Evolutionary conservation across 1,140 invertebrate genomes (phyloP).

Genomic region (Gryllus bimaculatus): DNA sequence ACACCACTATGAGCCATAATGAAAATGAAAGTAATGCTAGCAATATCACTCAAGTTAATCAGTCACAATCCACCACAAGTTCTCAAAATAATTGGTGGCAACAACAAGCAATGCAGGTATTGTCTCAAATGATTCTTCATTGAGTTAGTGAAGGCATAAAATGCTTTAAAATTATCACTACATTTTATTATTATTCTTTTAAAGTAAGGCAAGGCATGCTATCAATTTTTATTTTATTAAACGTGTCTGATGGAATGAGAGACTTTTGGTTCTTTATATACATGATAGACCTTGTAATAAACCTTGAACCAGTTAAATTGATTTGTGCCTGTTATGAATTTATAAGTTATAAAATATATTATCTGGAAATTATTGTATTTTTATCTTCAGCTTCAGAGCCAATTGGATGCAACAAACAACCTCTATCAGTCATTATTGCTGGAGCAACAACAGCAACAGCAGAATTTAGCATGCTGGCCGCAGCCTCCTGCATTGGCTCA

Average conservation of each 20-base stretch:
- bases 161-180: too few relatives aligned
- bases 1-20: not conserved
- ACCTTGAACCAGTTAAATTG: too few relatives aligned
- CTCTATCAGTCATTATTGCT: slow-evolving; percentile 23
- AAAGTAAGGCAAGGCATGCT: too few relatives aligned
- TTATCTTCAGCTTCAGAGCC: slow-evolving; percentile 21
- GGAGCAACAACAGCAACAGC: slow-evolving; percentile 20
- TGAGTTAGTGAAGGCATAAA: not conserved
- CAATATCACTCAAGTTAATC: not conserved
- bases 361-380: not conserved
- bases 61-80: not conserved
- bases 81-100: slow-evolving; percentile 18
- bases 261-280: too few relatives aligned
- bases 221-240: too few relatives aligned
- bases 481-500: not conserved
- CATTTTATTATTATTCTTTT: too few relatives aligned
- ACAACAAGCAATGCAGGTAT: slow-evolving; percentile 21
- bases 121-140: not conserved
- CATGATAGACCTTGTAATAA: too few relatives aligned
- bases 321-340: too few relatives aligned
- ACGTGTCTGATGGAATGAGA: too few relatives aligned
- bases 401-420: slow-evolving; percentile 24
- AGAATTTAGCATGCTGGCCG: not conserved
- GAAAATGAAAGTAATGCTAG: not conserved
- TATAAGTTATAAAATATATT: too few relatives aligned